Percentiles rank a stretch among this genome's conserved stretches.
Evolutionary conservation across 2,113 vertebrate species (phyloP).

Genomic region (Crypturellus undulatus): DNA sequence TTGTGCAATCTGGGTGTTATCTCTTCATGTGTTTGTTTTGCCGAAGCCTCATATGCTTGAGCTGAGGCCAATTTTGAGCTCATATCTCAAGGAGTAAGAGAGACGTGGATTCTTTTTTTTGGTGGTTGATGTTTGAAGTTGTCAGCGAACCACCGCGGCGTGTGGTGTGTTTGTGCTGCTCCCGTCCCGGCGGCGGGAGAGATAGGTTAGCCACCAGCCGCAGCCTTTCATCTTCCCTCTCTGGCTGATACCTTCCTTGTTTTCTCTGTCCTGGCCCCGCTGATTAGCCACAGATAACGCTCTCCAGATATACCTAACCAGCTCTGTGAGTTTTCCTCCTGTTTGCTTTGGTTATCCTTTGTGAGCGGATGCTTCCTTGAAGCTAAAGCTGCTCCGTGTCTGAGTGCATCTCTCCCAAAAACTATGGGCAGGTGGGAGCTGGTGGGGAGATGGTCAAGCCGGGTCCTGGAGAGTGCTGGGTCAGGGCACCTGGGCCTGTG

Average conservation of each 20-base stretch:
- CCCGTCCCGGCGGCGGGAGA: not conserved
- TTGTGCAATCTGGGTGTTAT: not conserved
- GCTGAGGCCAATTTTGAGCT: not conserved
- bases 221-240: not conserved
- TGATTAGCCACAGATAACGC: not conserved
- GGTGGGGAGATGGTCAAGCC: not conserved
- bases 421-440: not conserved
- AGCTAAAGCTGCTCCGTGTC: not conserved
- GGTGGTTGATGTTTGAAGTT: not conserved
- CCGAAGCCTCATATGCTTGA: not conserved
- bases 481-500: rapidly evolving
- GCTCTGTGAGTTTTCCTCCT: not conserved
- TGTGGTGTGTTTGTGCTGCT: not conserved
- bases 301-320: not conserved
- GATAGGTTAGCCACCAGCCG: not conserved
- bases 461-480: not conserved
- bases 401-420: not conserved
- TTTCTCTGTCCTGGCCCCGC: not conserved
- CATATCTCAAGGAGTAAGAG: not conserved
- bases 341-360: not conserved
- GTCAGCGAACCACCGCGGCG: rapidly evolving
- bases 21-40: not conserved
- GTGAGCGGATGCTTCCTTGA: not conserved
- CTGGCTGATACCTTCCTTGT: not conserved
- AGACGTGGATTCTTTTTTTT: not conserved